Evolutionary conservation across 2,888 invertebrate genomes (phyloP), one percentile per base, ranked within the genome.

Genomic region (Apoderus coryli): DNA sequence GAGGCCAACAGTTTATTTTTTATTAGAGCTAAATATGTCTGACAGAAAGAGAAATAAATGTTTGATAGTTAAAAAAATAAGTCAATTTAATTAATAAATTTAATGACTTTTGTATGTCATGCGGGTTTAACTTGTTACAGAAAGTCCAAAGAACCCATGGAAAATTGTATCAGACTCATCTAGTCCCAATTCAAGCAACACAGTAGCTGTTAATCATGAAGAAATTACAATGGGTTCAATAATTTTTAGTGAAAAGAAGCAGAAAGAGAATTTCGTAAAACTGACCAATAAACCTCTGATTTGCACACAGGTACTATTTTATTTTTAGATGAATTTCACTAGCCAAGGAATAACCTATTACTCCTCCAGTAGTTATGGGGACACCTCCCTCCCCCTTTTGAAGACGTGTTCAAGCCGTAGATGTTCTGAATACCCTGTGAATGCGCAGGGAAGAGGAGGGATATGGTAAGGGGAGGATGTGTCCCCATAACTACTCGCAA

Each of bases 201-300:
- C 39, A 25, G 16, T 40, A 54, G 56, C 4, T 16, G 24, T 16
- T 23, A 35, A 29, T 14, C 41, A 63, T 27, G n/a, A n/a, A n/a
- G n/a, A n/a, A n/a, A n/a, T n/a, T n/a, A n/a, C n/a, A n/a, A 45
- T 50, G 52, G 49, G 61, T 52, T 56, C 72, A 38, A 84, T 85
- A 38, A 60, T 84, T 29, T 71, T 70, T 9, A 77, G 76, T 43
- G 82, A 85, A 54, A 69, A 65, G 43, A 71, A 75, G 31, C 76
- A 77, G 48, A 73, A 71, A 37, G 76, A 76, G 39, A 74, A 77
- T 46, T 67, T 69, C 39, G 69, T 72, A 2, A 73, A 75, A 49
- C 72, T 76, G 44, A 71, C 70, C 49, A 73, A 74, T 4, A 85
- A 85, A 53, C 71, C 78, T 1, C 60, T 86, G 13, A 56, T 61